A percentile compares a stretch with the other conserved stretches of the same genome.
phyloP scores from a whole-genome alignment of 2,113 vertebrate genomes.

The Poeciliopsis turrubarensis region DNA sequence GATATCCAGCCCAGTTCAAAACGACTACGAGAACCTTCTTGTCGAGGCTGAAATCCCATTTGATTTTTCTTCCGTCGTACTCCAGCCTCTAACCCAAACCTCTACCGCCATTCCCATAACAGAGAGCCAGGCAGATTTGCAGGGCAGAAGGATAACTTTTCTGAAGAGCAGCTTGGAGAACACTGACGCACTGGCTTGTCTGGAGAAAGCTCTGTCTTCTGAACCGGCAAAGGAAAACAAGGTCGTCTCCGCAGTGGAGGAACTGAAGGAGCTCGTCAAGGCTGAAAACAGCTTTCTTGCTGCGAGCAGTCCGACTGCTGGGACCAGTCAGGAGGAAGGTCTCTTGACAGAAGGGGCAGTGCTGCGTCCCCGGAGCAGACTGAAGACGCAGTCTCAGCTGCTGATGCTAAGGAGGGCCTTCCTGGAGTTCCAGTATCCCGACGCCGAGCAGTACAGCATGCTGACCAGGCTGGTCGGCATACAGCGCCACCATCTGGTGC shows the following conservation, averaged over 20 bases:
- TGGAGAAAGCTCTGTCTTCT: too few relatives aligned
- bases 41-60: too few relatives aligned
- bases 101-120: background rate
- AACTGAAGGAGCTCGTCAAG: background rate
- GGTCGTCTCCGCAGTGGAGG: background rate
- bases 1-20: rapidly evolving
- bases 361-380: rapidly evolving
- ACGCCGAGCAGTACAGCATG: conserved; percentile 72
- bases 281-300: background rate
- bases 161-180: rapidly evolving
- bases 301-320: too few relatives aligned
- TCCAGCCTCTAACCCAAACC: background rate
- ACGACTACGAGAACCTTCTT: background rate
- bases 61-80: background rate
- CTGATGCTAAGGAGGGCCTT: conserved; percentile 80
- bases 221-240: rapidly evolving
- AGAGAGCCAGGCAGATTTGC: background rate
- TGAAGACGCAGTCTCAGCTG: conserved; percentile 77
- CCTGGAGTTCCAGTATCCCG: conserved; percentile 82
- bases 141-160: background rate
- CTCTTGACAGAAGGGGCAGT: rapidly evolving
- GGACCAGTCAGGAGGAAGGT: background rate
- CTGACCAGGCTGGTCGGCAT: conserved; percentile 75
- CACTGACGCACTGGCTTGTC: background rate
- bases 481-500: conserved; percentile 76